Base-by-base conservation (phyloP, 2,113 vertebrate species). In the Lycocorax pyrrhopterus region DNA sequence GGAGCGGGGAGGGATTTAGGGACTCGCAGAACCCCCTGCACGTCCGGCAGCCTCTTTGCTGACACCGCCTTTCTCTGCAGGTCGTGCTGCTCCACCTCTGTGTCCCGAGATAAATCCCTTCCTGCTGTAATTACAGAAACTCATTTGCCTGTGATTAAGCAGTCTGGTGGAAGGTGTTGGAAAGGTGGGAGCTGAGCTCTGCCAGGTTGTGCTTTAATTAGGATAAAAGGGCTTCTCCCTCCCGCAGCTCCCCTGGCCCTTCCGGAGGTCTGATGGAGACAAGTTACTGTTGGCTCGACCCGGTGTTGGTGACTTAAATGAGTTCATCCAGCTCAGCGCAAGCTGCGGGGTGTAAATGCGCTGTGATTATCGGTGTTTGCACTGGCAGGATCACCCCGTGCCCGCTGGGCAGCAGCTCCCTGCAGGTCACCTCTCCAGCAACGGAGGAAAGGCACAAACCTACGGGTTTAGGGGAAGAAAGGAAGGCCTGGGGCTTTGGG, bases 91-190 rank as follows among this genome's bases (percentile, higher is more conserved):
- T 82, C 56, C 91, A 74, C 77, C 47, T 66, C 68, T 49, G 68
- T 17, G 1, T 41, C 83, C 66, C 32, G 19, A 93, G 87, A 85
- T 80, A 95, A 95, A 95, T 94, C 90, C 49, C 92, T 91, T 86
- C 89, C 47, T 33, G 66, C 84, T 90, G 72, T 96, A 96, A 96
- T 96, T 97, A 94, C 89, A 91, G 82, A 74, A 94, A 80, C 91
- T 94, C 84, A 68, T 96, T 94, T 94, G 86, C 67, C 69, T 3
- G 20, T 90, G 90, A 96, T 97, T 95, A 96, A 96, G 95, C 52
- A 37, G 72, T 67, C 74, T 72, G 91, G 58, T 76, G 88, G 89
- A 88, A 97, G 94, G 92, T 93, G 84, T 77, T 59, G 66, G 93
- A 82, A 81, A 96, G 93, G 96, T 96, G 87, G 93, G 77, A 78